Evolutionary conservation across 2,888 invertebrate genomes (phyloP).

Genomic region (Prosopocoilus inquinatus): DNA sequence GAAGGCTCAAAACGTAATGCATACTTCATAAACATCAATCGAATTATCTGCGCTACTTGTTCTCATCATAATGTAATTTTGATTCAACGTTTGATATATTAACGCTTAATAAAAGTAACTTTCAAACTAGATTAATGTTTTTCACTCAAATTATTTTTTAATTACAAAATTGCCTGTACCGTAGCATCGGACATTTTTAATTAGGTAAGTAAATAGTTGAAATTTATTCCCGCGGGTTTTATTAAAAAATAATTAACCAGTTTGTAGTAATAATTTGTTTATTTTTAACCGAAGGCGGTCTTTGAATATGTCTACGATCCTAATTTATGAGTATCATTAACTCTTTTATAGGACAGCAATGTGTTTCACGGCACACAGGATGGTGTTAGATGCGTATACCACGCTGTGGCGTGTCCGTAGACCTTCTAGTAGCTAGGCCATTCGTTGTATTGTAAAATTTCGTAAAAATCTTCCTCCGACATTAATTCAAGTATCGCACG

Average conservation of each 20-base stretch:
- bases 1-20: too few relatives aligned
- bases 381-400: constrained; percentile 10
- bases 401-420: background rate
- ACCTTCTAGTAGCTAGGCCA: too few relatives aligned
- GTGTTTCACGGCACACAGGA: constrained; percentile 23
- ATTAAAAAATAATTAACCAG: constrained; percentile 26
- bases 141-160: background rate
- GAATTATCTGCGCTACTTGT: too few relatives aligned
- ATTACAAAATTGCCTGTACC: background rate
- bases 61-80: too few relatives aligned
- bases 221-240: constrained; percentile 3
- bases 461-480: too few relatives aligned
- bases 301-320: constrained; percentile 12
- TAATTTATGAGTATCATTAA: constrained; percentile 26
- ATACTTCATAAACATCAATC: too few relatives aligned
- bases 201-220: constrained; percentile 3
- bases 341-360: constrained; percentile 25
- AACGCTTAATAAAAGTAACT: too few relatives aligned
- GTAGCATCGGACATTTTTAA: background rate
- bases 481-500: too few relatives aligned
- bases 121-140: too few relatives aligned
- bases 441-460: too few relatives aligned
- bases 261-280: constrained; percentile 24
- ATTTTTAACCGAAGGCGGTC: constrained; percentile 23
- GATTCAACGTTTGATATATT: too few relatives aligned